These are phyloP conservation scores for Lasiurus cinereus DNA, from an alignment of 2,113 vertebrate species.

Conservation along the genomic window DNA sequence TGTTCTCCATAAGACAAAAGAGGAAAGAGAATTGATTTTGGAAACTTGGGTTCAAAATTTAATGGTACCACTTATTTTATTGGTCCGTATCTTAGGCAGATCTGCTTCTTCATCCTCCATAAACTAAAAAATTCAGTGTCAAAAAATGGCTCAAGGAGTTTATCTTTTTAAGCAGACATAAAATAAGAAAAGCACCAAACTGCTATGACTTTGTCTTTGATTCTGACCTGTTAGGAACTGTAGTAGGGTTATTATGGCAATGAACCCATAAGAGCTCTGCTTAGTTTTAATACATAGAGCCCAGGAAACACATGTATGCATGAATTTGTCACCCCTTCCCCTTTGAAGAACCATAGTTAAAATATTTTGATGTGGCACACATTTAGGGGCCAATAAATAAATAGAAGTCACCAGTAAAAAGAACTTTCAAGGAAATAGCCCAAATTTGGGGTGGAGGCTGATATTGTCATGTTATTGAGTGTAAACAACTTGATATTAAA, in stretches of 20 bases:
- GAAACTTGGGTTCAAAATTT: not conserved
- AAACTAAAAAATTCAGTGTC: not conserved
- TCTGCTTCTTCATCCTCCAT: conserved; percentile 1
- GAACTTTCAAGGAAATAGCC: not conserved
- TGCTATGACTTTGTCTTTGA: not conserved
- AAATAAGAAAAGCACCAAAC: not conserved
- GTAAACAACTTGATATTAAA: not conserved
- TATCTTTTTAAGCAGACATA: not conserved
- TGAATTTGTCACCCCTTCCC: not conserved
- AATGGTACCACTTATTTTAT: not conserved
- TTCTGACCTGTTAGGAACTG: not conserved
- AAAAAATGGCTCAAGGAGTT: not conserved
- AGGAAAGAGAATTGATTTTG: conserved; percentile 10
- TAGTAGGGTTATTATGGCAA: not conserved
- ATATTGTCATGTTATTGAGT: not conserved
- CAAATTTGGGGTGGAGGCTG: fast-evolving
- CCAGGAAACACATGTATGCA: not conserved
- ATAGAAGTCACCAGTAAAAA: not conserved
- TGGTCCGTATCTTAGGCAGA: not conserved
- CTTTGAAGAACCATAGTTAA: conserved; percentile 4
- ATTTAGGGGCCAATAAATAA: not conserved
- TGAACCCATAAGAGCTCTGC: not conserved
- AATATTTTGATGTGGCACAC: not conserved
- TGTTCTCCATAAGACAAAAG: not conserved
- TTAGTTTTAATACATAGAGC: not conserved